Evolutionary conservation across 2,888 invertebrate species (phyloP).

Genomic region (Dolichomitus sp.): DNA sequence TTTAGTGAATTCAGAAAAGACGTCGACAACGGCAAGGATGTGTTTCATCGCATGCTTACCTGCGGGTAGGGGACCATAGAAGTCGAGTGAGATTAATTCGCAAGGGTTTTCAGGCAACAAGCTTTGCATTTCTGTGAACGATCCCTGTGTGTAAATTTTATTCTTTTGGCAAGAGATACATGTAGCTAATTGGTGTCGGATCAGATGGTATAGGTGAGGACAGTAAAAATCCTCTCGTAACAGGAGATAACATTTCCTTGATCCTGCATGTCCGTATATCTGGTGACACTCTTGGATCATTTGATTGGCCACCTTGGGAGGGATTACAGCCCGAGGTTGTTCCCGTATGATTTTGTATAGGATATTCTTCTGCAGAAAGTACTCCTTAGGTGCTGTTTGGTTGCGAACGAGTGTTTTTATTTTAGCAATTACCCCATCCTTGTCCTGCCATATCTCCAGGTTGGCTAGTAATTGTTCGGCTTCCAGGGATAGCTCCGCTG

Average conservation of each 20-base stretch:
- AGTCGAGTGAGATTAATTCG: slow-evolving; percentile 58
- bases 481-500: neutral
- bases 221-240: slow-evolving; percentile 35
- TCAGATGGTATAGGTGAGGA: slow-evolving; percentile 7
- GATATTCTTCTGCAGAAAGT: neutral
- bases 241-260: slow-evolving; percentile 46
- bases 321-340: neutral
- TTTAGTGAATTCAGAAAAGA: slow-evolving; percentile 63
- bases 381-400: too few relatives aligned
- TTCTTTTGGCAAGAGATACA: slow-evolving; percentile 62
- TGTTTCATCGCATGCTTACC: slow-evolving; percentile 36
- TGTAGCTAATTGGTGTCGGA: neutral
- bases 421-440: neutral
- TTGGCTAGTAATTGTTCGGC: neutral
- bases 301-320: neutral
- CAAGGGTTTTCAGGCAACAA: slow-evolving; percentile 32
- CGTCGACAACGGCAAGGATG: slow-evolving; percentile 63
- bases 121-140: slow-evolving; percentile 19
- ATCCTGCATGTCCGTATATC: slow-evolving; percentile 43
- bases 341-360: neutral
- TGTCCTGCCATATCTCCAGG: neutral
- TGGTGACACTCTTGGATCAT: slow-evolving; percentile 40
- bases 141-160: slow-evolving; percentile 36
- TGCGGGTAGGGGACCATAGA: slow-evolving; percentile 57
- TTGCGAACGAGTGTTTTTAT: neutral